Evolutionary conservation across 2,888 invertebrate genomes (phyloP).

Genomic region (Cephus rjabovi): DNA sequence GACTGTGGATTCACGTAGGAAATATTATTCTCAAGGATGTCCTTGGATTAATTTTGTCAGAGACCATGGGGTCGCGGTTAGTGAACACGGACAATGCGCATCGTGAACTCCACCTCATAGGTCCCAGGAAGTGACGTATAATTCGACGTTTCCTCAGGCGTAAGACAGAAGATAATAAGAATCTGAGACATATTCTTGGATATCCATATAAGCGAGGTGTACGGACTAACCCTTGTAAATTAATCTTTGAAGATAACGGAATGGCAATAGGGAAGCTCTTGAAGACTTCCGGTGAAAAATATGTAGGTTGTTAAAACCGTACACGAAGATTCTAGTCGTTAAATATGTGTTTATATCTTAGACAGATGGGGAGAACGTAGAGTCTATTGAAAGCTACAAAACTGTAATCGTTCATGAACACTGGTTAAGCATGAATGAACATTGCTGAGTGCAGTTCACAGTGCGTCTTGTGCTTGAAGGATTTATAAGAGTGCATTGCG

Average conservation of each 20-base stretch:
- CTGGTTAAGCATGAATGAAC: background rate
- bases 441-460: background rate
- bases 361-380: background rate
- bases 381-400: background rate
- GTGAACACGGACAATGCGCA: slow-evolving; percentile 55
- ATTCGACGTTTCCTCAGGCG: background rate
- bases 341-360: background rate
- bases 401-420: background rate
- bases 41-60: background rate
- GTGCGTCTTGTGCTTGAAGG: slow-evolving; percentile 1
- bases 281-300: background rate
- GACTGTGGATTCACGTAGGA: background rate
- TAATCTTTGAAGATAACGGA: background rate
- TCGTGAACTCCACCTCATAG: slow-evolving; percentile 48
- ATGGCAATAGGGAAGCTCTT: background rate
- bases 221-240: background rate
- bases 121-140: background rate
- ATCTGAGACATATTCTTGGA: background rate
- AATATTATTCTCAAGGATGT: background rate
- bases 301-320: background rate
- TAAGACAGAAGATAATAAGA: background rate
- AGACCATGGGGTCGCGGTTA: slow-evolving; percentile 54
- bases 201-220: background rate
- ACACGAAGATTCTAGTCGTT: background rate
- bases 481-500: slow-evolving; percentile 10